phyloP scores from a whole-genome alignment of 2,113 vertebrate species.

The Ageneiosus marmoratus region DNA sequence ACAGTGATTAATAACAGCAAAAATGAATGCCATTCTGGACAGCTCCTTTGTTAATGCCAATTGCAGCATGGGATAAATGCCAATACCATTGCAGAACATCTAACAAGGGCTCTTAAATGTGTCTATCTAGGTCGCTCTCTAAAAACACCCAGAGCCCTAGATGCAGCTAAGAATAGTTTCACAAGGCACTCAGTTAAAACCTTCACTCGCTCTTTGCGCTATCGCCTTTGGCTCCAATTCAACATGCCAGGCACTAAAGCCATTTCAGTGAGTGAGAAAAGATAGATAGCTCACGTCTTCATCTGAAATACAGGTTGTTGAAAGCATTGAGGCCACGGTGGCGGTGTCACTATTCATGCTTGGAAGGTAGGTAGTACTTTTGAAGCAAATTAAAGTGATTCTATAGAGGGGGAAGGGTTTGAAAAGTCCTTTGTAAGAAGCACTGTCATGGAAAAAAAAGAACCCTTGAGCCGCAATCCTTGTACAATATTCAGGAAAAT shows the following conservation, averaged over 20 bases:
- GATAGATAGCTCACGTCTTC: slow-evolving; percentile 2
- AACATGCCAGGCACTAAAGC: slow-evolving; percentile 44
- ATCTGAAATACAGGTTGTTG: slow-evolving; percentile 14
- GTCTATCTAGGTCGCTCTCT: slow-evolving; percentile 74
- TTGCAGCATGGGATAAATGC: background rate
- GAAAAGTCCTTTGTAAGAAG: background rate
- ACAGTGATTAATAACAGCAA: slow-evolving; percentile 24
- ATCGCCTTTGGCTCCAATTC: slow-evolving; percentile 62
- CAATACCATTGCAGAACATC: slow-evolving; percentile 55
- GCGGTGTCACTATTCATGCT: background rate
- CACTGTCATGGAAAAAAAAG: background rate
- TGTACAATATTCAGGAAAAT: background rate
- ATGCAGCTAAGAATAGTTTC: slow-evolving; percentile 73
- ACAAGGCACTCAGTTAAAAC: slow-evolving; percentile 53
- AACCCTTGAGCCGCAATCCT: background rate
- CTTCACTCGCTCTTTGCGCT: slow-evolving; percentile 59
- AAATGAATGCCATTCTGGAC: background rate
- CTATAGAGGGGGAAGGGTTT: background rate
- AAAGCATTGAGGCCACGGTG: slow-evolving; percentile 3
- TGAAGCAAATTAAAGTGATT: background rate
- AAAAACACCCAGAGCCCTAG: slow-evolving; percentile 71
- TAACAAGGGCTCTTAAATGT: slow-evolving; percentile 62
- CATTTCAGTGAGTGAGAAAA: slow-evolving; percentile 33
- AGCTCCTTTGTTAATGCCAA: background rate
- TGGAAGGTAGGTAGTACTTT: background rate